phyloP scores from a whole-genome alignment of 1,140 invertebrate species.

The Nixonia krombeini region DNA sequence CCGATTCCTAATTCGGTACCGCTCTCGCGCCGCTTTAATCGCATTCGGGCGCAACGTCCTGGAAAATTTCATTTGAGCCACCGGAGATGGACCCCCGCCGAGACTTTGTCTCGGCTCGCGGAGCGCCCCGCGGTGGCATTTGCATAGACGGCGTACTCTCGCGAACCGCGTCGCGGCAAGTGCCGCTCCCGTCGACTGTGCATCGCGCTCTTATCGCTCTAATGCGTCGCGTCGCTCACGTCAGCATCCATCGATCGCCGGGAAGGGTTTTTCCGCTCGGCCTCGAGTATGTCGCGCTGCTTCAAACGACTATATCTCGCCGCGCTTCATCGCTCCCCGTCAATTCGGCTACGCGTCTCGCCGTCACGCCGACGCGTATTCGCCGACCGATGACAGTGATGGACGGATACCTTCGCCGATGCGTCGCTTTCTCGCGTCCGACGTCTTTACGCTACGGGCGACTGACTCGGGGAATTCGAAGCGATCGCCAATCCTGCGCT shows the following conservation, averaged over 20 bases:
- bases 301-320: constrained; percentile 39
- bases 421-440: constrained; percentile 23
- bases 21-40: constrained; percentile 70
- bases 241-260: constrained; percentile 31
- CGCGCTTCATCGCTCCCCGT: constrained; percentile 41
- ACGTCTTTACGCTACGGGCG: neutral
- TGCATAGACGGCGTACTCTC: too few species aligned
- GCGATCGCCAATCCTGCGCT: neutral
- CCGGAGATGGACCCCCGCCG: constrained; percentile 58
- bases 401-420: constrained; percentile 42
- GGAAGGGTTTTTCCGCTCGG: too few species aligned
- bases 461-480: constrained; percentile 6
- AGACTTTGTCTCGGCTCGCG: constrained; percentile 67
- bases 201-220: too few species aligned
- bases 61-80: constrained; percentile 71
- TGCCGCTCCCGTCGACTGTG: constrained; percentile 26
- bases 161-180: too few species aligned
- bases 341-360: constrained; percentile 41
- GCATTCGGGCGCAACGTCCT: constrained; percentile 71
- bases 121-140: constrained; percentile 60
- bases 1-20: constrained; percentile 61
- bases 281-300: too few species aligned
- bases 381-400: constrained; percentile 45
- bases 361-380: neutral
- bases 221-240: too few species aligned